Evolutionary conservation across 2,113 vertebrate genomes (phyloP), one percentile per base, ranked within the genome.

Genomic region (Agelaius tricolor): DNA sequence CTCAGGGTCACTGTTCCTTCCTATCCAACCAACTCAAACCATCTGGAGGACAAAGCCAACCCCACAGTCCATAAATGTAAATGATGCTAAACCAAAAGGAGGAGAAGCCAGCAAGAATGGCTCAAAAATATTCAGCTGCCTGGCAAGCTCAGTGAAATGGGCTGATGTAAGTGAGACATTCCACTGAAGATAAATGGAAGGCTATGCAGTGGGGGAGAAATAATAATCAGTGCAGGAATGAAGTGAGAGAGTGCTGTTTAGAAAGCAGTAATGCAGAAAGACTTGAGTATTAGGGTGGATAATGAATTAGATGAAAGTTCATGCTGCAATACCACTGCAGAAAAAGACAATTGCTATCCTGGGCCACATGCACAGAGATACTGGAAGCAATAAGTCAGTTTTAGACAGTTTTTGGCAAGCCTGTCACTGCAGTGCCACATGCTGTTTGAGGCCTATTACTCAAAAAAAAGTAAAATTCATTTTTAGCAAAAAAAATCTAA

Each of bases 241-340:
- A 96, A 96, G 95, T 67, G 89, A 90, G 88, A 94, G 91, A 92
- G 72, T 86, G 84, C 96, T 94, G 92, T 93, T 96, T 93, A 87
- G 90, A 96, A 97, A 96, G 93, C 91, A 95, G 91, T 84, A 96
- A 96, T 92, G 95, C 96, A 96, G 79, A 93, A 93, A 83, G 87
- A 94, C 78, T 93, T 49, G 63, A 95, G 90, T 84, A 94, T 92
- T 93, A 93, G 93, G 92, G 87, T 89, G 94, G 94, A 95, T 94
- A 96, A 93, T 81, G 69, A 96, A 93, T 94, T 88, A 85, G 95
- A 96, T 84, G 69, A 76, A 94, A 95, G 87, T 93, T 93, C 95
- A 90, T 87, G 82, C 91, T 95, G 94, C 83, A 93, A 94, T 91
- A 90, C 51, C 93, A 91, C 88, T 92, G 93, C 88, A 88, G 90